Evolutionary conservation across 2,797 vertebrate genomes (phyloP), one percentile per base, ranked within the genome.

Genomic region (Cetoscarus ocellatus): DNA sequence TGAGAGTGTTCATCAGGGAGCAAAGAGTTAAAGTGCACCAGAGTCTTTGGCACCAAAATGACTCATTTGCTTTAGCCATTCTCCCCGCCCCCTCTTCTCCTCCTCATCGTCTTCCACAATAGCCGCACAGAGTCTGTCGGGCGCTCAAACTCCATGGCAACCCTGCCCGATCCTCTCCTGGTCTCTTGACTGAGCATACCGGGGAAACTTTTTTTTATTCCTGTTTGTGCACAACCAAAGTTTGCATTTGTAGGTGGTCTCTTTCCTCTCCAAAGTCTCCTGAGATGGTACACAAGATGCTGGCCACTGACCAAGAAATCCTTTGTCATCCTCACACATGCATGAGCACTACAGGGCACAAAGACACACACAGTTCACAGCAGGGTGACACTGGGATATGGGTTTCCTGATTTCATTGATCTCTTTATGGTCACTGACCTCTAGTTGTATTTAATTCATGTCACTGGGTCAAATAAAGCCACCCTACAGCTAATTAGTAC

Each of bases 81-180:
- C 74, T 70, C 42, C 45, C 63, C 54, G 49, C 18, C 55, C 42
- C 39, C 38, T 68, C 45, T 45, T 1, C 63, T 66, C 38, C 70
- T 71, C 63, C 78, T 66, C 51, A 8, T 54, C 52, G n/a, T 54
- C 15, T 8, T 39, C 35, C 53, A 86, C 80, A 90, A 87, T 79
- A 73, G 86, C 67, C 78, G 75, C 78, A 77, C 75, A 52, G 72
- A 86, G 74, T 79, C 71, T 79, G 83, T 56, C 75, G 70, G 75
- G 77, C 59, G 84, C 81, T 87, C 51, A 48, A 70, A 67, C 77
- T 75, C 91, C 86, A 91, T 92, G 86, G 88, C 77, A 90, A 93
- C 88, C 71, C 71, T 48, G 55, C 61, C 59, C 56, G 42, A 63
- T 61, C 67, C 53, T 53, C 61, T 71, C 17, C 48, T 67, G 54